Base-by-base conservation (phyloP, 1,140 invertebrate species). In the Drosophila jambulina region DNA sequence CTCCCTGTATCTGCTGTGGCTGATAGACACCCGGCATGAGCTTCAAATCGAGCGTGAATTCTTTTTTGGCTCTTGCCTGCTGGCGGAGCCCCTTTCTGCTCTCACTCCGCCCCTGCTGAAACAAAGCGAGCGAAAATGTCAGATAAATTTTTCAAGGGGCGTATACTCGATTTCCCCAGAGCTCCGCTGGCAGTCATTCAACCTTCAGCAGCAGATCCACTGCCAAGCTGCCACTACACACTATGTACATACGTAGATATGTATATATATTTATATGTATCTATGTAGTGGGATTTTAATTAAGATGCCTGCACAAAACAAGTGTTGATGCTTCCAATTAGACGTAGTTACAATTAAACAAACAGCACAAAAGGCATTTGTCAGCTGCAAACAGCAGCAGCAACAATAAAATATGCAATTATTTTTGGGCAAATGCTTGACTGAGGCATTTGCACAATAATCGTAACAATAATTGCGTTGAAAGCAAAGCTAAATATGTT, bases 11-110 rank as follows among this genome's bases (percentile, higher is more conserved):
- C 54, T 65, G 65, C 57, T 79, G 60, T 21, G 57, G 36, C 62
- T 85, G 81, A 85, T 80, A 84, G 82, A 76, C 68, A 59, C 29
- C 23, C 54, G 36, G 71, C 48, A 72, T 84, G 82, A 84, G 80
- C 74, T 65, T 69, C 82, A 84, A 84, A 84, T 84, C 72, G 82
- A 84, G 82, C 82, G 82, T 84, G 68, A 83, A 83, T 83, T 72
- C 45, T 74, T 72, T 82, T 83, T 84, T 80, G 65, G 71, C 70
- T 72, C 67, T 51, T 74, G 67, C 32, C 67, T 56, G 61, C 46
- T 69, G 70, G 58, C 54, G 56, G 49, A 69, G 34, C 29, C 25
- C 40, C 65, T 43, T n/a, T 57, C 69, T 75, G 59, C 34, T n/a
- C 53, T 38, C 21, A 17, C 34, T 15, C 21, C 21, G 49, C 49